A percentile compares a stretch with the other conserved stretches of the same genome.
Evolutionary conservation across 1,140 invertebrate genomes (phyloP).

Genomic region (Bilobella aurantiaca): DNA sequence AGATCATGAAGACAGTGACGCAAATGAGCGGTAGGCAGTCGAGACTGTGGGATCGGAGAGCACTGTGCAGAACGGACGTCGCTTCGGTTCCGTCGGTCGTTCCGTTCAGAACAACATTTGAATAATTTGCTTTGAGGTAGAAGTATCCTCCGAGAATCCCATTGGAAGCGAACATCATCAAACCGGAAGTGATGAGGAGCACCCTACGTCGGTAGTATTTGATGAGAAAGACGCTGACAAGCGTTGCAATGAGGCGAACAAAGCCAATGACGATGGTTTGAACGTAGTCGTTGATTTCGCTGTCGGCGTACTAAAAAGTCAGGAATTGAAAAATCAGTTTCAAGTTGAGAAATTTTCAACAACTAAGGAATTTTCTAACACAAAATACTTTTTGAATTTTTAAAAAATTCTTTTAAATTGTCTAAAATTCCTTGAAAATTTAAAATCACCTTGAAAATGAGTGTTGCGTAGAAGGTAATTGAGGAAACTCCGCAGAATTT

Average conservation of each 20-base stretch:
- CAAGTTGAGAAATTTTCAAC: no score
- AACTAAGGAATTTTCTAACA: no score
- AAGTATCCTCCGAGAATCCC: slow-evolving; percentile 34
- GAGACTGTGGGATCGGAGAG: slow-evolving; percentile 11
- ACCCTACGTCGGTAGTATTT: slow-evolving; percentile 41
- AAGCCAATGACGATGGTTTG: slow-evolving; percentile 34
- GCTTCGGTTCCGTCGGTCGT: neutral
- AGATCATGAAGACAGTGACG: slow-evolving; percentile 32
- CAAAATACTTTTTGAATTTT: no score
- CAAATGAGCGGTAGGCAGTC: slow-evolving; percentile 35
- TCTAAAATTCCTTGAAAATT: no score
- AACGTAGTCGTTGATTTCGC: slow-evolving; percentile 33
- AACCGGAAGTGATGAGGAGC: slow-evolving; percentile 33
- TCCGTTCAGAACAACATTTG: neutral
- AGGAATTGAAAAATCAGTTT: slow-evolving; percentile 48
- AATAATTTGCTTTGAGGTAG: slow-evolving; percentile 24
- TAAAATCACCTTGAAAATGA: slow-evolving; percentile 50
- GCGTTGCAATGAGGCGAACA: slow-evolving; percentile 32
- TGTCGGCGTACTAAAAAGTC: slow-evolving; percentile 32
- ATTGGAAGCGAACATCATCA: slow-evolving; percentile 30
- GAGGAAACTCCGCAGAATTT: slow-evolving; percentile 65
- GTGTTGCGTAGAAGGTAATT: slow-evolving; percentile 53
- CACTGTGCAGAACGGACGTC: neutral
- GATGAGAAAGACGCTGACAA: slow-evolving; percentile 37
- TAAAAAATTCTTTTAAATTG: no score